Evolutionary conservation across 2,113 vertebrate species (phyloP), one percentile per base, ranked within the genome.

Genomic region (Hystrix cristata): DNA sequence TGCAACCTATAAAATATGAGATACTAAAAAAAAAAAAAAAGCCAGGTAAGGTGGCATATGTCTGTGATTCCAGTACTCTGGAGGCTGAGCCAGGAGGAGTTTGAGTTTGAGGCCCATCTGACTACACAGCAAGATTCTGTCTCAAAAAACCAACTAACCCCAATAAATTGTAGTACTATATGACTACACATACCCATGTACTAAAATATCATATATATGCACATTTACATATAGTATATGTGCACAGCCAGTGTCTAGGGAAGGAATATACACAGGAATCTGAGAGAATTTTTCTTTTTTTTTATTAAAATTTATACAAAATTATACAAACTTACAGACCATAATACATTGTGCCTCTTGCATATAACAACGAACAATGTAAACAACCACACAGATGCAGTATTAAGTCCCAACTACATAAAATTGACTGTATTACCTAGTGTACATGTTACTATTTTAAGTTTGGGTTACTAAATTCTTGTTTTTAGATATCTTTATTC

Each of bases 151-250:
- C 46, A 71, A 71, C 67, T 6, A 76, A 5, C 13, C 79, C 38
- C 60, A 87, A 69, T 91, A 91, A 65, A 93, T 59, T 91, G 82
- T 55, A 90, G 71, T 87, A 18, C 51, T 83, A 12, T 46, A 83
- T 51, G 64, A 82, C 6, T 91, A 13, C 65, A 89, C 6, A 64
- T 62, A 79, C 34, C 13, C 53, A 71, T 94, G 43, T 89, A 29
- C 82, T 74, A 80, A 91, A 91, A 88, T 67, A 85, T 4, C 11
- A 1, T 46, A 87, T n/a, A 78, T n/a, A 16, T 55, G 11, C 6
- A 80, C 0, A 84, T 95, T 27, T 74, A 38, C 46, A 85, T 43
- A 90, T 4, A 85, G 23, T 46, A 25, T 76, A 72, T 19, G 11
- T 53, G 43, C 29, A 79, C 1, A 90, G 65, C 25, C 38, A 76